Conservation (phyloP, 2,797 vertebrate genomes). For the Muscicapa striata region DNA sequence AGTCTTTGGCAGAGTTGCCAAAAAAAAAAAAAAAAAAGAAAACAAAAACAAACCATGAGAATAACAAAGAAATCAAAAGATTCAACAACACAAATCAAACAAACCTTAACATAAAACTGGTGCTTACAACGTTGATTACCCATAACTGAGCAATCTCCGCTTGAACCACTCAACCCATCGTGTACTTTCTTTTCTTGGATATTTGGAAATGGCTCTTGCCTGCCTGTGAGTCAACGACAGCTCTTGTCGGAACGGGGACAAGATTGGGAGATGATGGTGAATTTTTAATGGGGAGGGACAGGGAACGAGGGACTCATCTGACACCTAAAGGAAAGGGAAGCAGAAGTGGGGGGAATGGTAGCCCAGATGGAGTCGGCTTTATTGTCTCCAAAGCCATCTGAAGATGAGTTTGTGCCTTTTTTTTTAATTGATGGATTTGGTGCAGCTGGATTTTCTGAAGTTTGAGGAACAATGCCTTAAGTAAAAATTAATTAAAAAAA, state of each 20-base stretch:
- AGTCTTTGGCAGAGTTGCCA: slow-evolving; percentile 55
- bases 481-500: slow-evolving; percentile 47
- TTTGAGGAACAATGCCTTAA: slow-evolving; percentile 95
- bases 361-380: slow-evolving; percentile 75
- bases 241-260: slow-evolving; percentile 6
- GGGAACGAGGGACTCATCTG: slow-evolving; percentile 57
- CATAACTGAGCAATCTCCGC: slow-evolving; percentile 71
- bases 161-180: slow-evolving; percentile 75
- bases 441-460: slow-evolving; percentile 83
- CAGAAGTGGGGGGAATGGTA: slow-evolving; percentile 47
- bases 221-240: slow-evolving; percentile 51
- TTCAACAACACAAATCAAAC: slow-evolving; percentile 55
- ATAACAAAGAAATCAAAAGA: slow-evolving; percentile 49
- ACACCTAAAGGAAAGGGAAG: slow-evolving; percentile 51
- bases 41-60: neutral
- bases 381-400: slow-evolving; percentile 78
- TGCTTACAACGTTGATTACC: slow-evolving; percentile 76
- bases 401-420: slow-evolving; percentile 93
- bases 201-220: slow-evolving; percentile 69
- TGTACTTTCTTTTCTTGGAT: slow-evolving; percentile 73
- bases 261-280: neutral
- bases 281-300: slow-evolving; percentile 55
- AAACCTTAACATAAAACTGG: slow-evolving; percentile 75
- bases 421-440: slow-evolving; percentile 83
- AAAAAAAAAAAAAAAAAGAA: neutral